Percentiles rank a stretch among this genome's conserved stretches.
These are phyloP conservation scores for Melanaphis sacchari DNA, from an alignment of 1,140 invertebrate species.

Conservation along the genomic window DNA sequence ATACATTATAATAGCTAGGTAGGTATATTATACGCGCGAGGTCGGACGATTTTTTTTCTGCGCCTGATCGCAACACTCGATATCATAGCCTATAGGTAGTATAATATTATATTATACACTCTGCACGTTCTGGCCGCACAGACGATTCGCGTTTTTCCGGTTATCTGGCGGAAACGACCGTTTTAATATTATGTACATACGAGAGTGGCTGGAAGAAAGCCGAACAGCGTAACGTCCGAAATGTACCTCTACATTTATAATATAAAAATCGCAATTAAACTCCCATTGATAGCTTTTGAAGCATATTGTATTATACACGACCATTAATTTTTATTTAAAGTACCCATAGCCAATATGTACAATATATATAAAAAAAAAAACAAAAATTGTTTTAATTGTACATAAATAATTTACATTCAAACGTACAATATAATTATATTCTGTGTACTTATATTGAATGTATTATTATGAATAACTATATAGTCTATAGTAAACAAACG, in stretches of 20 bases:
- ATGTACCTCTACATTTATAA: background rate
- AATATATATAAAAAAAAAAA: background rate
- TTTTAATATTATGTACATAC: constrained; percentile 4
- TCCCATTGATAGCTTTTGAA: background rate
- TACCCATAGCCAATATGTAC: too few relatives aligned
- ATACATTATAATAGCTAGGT: constrained; percentile 5
- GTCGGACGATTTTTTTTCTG: background rate
- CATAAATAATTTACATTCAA: background rate
- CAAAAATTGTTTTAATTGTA: background rate
- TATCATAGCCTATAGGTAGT: background rate
- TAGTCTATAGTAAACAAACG: background rate
- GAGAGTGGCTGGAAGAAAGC: background rate
- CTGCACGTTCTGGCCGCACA: background rate
- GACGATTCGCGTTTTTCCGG: constrained; percentile 1
- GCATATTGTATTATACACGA: background rate
- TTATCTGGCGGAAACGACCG: background rate
- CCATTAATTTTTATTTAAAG: too few relatives aligned
- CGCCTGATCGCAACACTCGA: background rate
- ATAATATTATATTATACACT: background rate
- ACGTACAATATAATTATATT: background rate
- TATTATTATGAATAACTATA: background rate
- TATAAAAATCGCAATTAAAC: background rate
- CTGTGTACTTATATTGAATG: too few relatives aligned
- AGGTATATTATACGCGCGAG: background rate
- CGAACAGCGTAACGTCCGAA: background rate